Evolutionary conservation across 2,888 invertebrate species (phyloP).

Genomic region (Tetranychus truncatus): DNA sequence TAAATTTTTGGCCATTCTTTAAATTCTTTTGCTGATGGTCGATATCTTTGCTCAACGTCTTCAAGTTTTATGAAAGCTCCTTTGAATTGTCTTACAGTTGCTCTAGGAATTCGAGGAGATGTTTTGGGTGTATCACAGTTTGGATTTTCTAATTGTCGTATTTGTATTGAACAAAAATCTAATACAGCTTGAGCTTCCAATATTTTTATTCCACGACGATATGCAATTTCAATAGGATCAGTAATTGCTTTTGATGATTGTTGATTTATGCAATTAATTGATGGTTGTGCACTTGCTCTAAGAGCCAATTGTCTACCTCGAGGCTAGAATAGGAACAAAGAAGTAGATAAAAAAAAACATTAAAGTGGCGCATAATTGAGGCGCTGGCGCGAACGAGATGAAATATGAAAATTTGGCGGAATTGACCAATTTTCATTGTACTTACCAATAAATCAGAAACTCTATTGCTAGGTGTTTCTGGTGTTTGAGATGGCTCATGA

Average conservation of each 20-base stretch:
- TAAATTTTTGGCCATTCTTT: not conserved
- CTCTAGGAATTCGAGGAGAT: not conserved
- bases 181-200: not conserved
- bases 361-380: no score
- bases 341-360: not conserved
- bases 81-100: not conserved
- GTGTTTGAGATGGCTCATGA: not conserved
- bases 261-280: not conserved
- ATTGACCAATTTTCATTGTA: not conserved
- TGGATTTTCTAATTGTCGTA: no score
- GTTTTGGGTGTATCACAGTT: not conserved
- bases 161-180: not conserved
- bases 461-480: not conserved
- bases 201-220: not conserved
- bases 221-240: not conserved
- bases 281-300: not conserved
- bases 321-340: not conserved
- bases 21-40: not conserved
- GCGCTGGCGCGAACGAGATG: no score
- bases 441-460: not conserved
- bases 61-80: not conserved
- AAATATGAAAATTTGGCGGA: no score
- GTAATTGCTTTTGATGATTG: not conserved
- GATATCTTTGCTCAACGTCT: not conserved
- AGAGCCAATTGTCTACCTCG: not conserved